Percentiles rank a stretch among this genome's conserved stretches.
Conservation (phyloP, 2,888 invertebrate species). For the Volucella zonaria region DNA sequence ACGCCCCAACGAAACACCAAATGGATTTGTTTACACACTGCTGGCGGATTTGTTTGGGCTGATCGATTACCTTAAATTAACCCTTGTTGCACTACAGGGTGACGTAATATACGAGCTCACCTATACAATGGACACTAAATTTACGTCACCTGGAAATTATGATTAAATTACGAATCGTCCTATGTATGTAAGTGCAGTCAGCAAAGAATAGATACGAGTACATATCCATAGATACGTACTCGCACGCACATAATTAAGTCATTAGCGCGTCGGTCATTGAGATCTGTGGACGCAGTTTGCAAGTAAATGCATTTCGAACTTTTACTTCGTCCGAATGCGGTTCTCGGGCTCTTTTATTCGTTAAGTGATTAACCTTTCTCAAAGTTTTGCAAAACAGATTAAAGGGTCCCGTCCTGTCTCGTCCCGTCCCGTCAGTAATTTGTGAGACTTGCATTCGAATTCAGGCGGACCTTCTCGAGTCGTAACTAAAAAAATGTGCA, state of each 20-base stretch:
- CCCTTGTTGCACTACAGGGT: conserved; percentile 40
- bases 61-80: conserved; percentile 67
- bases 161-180: conserved; percentile 59
- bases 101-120: conserved; percentile 44
- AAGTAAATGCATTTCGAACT: conserved; percentile 34
- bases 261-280: conserved; percentile 57
- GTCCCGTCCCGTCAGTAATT: conserved; percentile 42
- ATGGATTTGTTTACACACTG: conserved; percentile 68
- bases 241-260: conserved; percentile 71
- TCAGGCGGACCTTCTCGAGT: not conserved
- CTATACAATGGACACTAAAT: conserved; percentile 44
- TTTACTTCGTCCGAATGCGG: conserved; percentile 38
- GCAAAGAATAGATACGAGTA: conserved; percentile 20
- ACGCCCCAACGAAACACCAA: conserved; percentile 57
- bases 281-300: not conserved
- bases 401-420: conserved; percentile 46
- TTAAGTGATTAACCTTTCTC: conserved; percentile 56
- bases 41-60: conserved; percentile 31
- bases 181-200: not conserved
- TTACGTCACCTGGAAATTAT: conserved; percentile 64
- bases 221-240: conserved; percentile 43
- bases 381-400: conserved; percentile 49
- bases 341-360: not conserved
- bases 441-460: conserved; percentile 1
- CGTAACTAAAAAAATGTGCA: conserved; percentile 31